Conservation (phyloP, 1,140 invertebrate genomes). For the Acromyrmex heyeri region DNA sequence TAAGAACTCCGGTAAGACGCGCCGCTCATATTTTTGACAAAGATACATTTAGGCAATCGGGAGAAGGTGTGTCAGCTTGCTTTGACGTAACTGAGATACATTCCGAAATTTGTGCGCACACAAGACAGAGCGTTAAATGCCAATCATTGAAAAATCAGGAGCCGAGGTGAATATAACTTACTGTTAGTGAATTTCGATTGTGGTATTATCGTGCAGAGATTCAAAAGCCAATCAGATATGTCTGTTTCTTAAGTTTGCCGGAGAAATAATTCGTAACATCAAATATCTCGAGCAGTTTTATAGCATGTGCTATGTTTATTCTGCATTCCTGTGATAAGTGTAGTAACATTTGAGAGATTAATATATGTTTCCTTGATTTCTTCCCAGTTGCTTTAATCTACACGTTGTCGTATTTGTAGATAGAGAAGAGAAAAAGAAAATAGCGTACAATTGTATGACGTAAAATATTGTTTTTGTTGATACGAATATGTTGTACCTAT, state of each 20-base stretch:
- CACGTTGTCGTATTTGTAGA: neutral
- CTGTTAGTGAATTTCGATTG: constrained; percentile 1
- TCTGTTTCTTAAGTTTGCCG: neutral
- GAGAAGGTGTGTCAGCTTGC: neutral
- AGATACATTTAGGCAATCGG: constrained; percentile 26
- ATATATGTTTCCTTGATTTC: neutral
- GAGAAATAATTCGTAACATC: neutral
- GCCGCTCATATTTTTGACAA: constrained; percentile 56
- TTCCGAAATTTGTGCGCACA: constrained; percentile 9
- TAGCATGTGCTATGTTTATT: neutral
- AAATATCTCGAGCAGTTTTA: constrained; percentile 1
- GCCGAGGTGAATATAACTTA: constrained; percentile 22
- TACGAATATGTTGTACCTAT: neutral
- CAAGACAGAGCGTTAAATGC: neutral
- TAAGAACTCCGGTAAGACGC: constrained; percentile 38
- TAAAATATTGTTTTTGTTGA: constrained; percentile 21
- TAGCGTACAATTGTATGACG: constrained; percentile 10
- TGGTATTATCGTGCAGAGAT: constrained; percentile 3
- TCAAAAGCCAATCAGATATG: neutral
- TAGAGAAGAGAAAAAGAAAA: neutral
- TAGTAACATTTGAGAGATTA: constrained; percentile 2
- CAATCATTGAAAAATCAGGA: constrained; percentile 10
- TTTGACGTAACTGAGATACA: constrained; percentile 19
- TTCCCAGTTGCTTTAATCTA: constrained; percentile 1
- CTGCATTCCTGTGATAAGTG: constrained; percentile 48